A percentile compares a stretch with the other conserved stretches of the same genome.
Conservation (phyloP, 2,113 vertebrate species). For the Sialia sialis region DNA sequence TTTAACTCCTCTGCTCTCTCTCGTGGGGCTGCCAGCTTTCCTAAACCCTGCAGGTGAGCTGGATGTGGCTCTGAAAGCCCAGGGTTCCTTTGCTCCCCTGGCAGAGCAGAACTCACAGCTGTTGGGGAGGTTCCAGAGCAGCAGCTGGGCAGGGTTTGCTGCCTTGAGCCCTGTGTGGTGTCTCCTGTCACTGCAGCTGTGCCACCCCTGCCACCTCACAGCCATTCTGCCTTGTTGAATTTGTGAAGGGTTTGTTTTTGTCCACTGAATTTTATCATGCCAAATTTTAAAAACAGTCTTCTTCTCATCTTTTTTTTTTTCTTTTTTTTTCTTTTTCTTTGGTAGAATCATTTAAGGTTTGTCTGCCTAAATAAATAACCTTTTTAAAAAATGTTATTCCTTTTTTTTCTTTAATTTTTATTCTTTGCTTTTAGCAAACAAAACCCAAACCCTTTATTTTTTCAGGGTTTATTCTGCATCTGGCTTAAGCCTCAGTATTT, state of each 20-base stretch:
- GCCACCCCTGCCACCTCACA: not conserved
- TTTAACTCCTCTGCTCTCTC: not conserved
- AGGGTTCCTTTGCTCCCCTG: not conserved
- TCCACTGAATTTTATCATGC: not conserved
- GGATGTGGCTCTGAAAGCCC: not conserved
- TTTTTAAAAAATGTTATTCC: not conserved
- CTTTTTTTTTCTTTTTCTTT: too few species aligned
- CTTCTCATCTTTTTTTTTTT: not conserved
- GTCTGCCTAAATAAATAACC: not conserved
- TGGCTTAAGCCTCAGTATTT: not conserved
- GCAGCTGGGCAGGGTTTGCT: not conserved
- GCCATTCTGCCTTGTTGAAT: not conserved
- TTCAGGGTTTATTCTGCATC: not conserved
- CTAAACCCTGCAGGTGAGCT: not conserved
- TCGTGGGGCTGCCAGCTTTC: fast-evolving
- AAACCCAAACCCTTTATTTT: not conserved
- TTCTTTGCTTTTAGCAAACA: not conserved
- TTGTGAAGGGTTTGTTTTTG: not conserved
- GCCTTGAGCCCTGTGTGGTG: not conserved
- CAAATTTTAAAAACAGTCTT: not conserved
- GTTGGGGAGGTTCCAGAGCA: not conserved
- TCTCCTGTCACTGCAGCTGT: not conserved
- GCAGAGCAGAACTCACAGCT: not conserved
- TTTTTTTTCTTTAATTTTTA: not conserved
- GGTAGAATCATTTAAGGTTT: not conserved